Percentiles rank a stretch among this genome's conserved stretches.
These are phyloP conservation scores for Rhagoletis zephyria DNA, from an alignment of 1,140 invertebrate species.

Conservation along the genomic window DNA sequence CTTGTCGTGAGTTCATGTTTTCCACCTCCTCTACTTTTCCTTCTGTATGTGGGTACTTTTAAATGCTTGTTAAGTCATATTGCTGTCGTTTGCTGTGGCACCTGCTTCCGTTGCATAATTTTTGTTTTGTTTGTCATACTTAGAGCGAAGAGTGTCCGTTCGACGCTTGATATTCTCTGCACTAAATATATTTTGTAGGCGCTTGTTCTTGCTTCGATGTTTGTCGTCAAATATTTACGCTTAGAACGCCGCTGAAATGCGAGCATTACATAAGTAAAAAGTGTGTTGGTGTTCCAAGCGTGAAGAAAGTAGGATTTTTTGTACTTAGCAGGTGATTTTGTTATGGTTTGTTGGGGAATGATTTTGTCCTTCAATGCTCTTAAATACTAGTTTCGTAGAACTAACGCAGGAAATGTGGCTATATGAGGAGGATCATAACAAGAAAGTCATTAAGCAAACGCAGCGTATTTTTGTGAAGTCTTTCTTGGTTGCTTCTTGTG, in stretches of 20 bases:
- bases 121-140: not conserved
- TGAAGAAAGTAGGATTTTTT: not conserved
- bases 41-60: not conserved
- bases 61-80: not conserved
- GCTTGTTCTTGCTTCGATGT: not conserved
- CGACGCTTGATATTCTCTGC: not conserved
- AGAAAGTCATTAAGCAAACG: too few species aligned
- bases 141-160: not conserved
- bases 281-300: not conserved
- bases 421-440: too few species aligned
- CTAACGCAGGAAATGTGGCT: not conserved
- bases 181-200: not conserved
- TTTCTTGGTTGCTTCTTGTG: too few species aligned
- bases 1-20: conserved; percentile 35
- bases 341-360: not conserved
- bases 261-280: not conserved
- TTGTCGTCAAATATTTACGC: conserved; percentile 16
- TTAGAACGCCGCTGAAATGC: not conserved
- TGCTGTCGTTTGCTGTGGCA: conserved; percentile 28
- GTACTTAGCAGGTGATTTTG: not conserved
- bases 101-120: conserved; percentile 49
- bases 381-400: not conserved
- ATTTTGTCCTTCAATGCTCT: not conserved
- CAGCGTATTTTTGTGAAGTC: too few species aligned
- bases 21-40: not conserved